phyloP scores from a whole-genome alignment of 2,113 vertebrate species.

The Eptatretus burgeri region DNA sequence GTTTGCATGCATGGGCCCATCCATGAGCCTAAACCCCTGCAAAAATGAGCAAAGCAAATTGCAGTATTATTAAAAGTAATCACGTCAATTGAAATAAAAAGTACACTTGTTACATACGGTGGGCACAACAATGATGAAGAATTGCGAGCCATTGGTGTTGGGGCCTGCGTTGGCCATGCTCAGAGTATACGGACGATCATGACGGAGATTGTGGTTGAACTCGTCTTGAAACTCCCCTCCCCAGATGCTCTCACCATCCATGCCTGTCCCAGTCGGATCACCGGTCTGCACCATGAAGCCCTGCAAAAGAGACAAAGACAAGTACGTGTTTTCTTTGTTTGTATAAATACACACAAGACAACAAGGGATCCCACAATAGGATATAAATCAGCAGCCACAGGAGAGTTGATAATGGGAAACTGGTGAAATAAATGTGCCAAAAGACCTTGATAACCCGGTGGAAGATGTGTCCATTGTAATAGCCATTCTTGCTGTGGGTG shows the following conservation, averaged over 20 bases:
- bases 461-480: conserved; percentile 79
- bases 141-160: conserved; percentile 79
- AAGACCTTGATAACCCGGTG: conserved; percentile 68
- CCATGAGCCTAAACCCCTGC: no score
- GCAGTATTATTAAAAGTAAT: no score
- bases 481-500: conserved; percentile 82
- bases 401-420: no score
- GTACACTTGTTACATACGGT: conserved; percentile 31
- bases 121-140: conserved; percentile 82
- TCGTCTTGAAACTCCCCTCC: conserved; percentile 93
- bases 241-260: conserved; percentile 98
- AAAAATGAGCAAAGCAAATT: no score
- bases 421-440: no score
- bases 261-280: conserved; percentile 84
- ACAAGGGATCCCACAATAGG: no score
- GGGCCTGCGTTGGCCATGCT: conserved; percentile 85
- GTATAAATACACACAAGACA: no score
- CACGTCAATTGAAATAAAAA: no score
- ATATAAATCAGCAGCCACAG: no score
- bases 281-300: conserved; percentile 98
- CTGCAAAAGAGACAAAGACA: conserved; percentile 16
- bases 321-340: no score
- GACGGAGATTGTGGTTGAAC: conserved; percentile 71
- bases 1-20: no score
- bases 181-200: conserved; percentile 83